phyloP scores from a whole-genome alignment of 2,888 invertebrate genomes.

The Drosophila bunnanda region DNA sequence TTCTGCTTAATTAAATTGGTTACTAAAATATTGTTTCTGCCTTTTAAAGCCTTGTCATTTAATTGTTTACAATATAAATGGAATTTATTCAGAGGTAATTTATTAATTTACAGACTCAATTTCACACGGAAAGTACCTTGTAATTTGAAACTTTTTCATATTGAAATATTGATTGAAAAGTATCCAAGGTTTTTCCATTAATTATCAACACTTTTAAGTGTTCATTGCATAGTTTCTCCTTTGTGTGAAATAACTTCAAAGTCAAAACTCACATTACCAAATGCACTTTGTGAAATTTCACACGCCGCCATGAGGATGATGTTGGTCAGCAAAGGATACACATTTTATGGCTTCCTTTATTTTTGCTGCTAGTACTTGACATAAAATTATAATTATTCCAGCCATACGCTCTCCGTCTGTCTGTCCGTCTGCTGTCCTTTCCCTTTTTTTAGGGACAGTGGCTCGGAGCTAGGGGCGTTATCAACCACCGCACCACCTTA shows the following conservation, averaged over 20 bases:
- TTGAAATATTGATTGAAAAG: background rate
- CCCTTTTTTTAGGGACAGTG: constrained; percentile 23
- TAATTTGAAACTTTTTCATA: background rate
- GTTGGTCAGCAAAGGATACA: constrained; percentile 64
- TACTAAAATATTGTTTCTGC: background rate
- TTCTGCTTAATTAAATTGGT: background rate
- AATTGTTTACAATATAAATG: background rate
- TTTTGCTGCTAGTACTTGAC: constrained; percentile 63
- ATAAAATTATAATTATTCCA: constrained; percentile 79
- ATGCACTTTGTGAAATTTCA: constrained; percentile 63
- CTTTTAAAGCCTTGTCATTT: background rate
- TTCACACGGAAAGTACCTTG: background rate
- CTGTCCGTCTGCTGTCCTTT: constrained; percentile 48
- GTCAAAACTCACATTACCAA: constrained; percentile 35
- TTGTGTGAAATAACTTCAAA: constrained; percentile 1
- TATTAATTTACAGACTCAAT: background rate
- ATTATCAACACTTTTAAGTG: constrained; percentile 13
- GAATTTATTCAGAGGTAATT: background rate
- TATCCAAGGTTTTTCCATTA: constrained; percentile 1
- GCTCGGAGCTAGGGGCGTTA: constrained; percentile 26
- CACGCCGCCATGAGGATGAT: constrained; percentile 51
- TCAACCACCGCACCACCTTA: constrained; percentile 65
- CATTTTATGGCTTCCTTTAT: constrained; percentile 69
- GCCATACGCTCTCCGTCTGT: constrained; percentile 53
- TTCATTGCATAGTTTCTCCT: background rate